Base-by-base conservation (phyloP, 2,113 vertebrate genomes). In the Guaruba guarouba region DNA sequence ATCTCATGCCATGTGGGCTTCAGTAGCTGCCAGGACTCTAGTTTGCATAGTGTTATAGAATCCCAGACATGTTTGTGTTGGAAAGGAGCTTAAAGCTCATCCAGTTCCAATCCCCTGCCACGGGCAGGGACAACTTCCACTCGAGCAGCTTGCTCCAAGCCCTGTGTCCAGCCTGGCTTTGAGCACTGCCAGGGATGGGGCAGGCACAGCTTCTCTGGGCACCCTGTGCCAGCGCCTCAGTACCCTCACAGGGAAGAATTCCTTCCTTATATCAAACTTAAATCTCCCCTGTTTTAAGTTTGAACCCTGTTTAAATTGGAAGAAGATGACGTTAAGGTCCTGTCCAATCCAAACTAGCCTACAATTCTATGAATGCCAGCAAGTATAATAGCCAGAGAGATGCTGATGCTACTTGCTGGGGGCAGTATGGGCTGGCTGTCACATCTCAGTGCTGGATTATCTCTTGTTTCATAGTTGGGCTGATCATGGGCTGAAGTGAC, bases 301-400 rank as follows among this genome's bases (percentile, higher is more conserved):
- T 31, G 52, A 55, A 55, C 52, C 52, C 11, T 55, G 52, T 55
- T 55, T 31, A 55, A 31, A 11, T 31, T 55, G 28, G 52, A 55
- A 54, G 52, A 10, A 55, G 29, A 55, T 55, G 52, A 55, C 7
- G 18, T 55, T 31, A 18, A 18, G 28, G 52, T 31, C 29, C 52
- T 55, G 52, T 31, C 29, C 29, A 31, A 11, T 18, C 52, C 52
- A 55, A 31, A 29, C 28, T 55, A 55, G 17, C 17, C 52, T 55
- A 55, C 17, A 29, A 31, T 31, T 18, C 52, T 55, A 55, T 18
- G 29, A 55, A 6, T 6, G 23, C 29, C 48, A 33, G 57, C 7
- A 7, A 39, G 35, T 4, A 1, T 12, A 19, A 8, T 1, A 2
- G 43, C 43, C n/a, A 29, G 13, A n/a, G n/a, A 37, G 27, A 29